A percentile compares a stretch with the other conserved stretches of the same genome.
These are phyloP conservation scores for Caenorhabditis zanzibari DNA, from an alignment of 2,888 invertebrate genomes.

Conservation along the genomic window DNA sequence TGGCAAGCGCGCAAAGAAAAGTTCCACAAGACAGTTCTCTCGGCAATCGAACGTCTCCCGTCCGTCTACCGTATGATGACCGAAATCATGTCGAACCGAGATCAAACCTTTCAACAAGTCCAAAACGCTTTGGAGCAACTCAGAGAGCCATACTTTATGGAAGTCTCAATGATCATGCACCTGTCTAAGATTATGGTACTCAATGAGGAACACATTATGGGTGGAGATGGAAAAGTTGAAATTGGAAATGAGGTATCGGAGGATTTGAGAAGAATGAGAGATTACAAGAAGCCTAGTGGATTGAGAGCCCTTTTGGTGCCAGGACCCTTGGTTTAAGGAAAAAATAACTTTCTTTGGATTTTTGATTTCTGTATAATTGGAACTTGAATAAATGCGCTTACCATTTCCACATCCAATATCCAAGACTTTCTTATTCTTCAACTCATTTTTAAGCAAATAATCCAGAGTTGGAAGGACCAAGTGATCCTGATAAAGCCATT, in stretches of 20 bases:
- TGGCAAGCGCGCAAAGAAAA: conserved; percentile 27
- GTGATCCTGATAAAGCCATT: conserved; percentile 61
- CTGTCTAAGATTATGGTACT: neutral
- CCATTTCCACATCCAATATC: conserved; percentile 66
- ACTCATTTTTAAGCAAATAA: conserved; percentile 1
- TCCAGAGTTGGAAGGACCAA: conserved; percentile 49
- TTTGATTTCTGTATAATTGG: conserved; percentile 15
- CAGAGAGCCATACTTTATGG: conserved; percentile 1
- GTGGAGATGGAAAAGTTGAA: conserved; percentile 4
- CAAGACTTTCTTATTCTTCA: conserved; percentile 37
- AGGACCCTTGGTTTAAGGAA: conserved; percentile 25
- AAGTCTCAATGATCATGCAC: conserved; percentile 10
- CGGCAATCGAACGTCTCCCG: conserved; percentile 14
- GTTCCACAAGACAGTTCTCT: neutral
- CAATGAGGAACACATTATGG: conserved; percentile 14
- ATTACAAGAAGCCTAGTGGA: neutral
- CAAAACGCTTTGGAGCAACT: neutral
- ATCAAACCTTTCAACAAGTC: conserved; percentile 13
- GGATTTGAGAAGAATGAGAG: conserved; percentile 32
- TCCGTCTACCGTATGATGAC: conserved; percentile 12
- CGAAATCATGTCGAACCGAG: conserved; percentile 12
- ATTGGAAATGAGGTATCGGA: conserved; percentile 20
- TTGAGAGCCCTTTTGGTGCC: conserved; percentile 22
- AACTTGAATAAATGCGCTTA: neutral
- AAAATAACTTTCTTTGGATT: neutral